Evolutionary conservation across 2,113 vertebrate genomes (phyloP).

Genomic region (Daubentonia madagascariensis): DNA sequence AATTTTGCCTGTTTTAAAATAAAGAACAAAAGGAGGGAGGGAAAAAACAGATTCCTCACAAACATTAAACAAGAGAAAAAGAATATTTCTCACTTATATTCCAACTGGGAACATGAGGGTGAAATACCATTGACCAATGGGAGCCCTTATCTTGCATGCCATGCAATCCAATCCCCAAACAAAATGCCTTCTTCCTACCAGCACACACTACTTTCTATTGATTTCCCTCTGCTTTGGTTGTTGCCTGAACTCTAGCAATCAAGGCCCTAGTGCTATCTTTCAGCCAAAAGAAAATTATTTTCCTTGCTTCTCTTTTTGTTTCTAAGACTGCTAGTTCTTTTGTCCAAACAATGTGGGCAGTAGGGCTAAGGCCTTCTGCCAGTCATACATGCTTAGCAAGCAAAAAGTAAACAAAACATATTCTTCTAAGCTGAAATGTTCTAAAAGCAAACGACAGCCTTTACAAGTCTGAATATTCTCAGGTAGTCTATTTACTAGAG

Average conservation of each 20-base stretch:
- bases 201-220: neutral
- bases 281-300: conserved; percentile 50
- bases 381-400: conserved; percentile 44
- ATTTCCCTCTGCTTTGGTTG: conserved; percentile 38
- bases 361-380: neutral
- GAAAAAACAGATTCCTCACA: neutral
- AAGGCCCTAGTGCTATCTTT: conserved; percentile 40
- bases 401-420: conserved; percentile 55
- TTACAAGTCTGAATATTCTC: conserved; percentile 30
- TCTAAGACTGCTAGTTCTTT: conserved; percentile 47
- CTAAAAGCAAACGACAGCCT: conserved; percentile 15
- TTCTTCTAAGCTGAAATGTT: conserved; percentile 40
- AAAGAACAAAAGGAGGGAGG: conserved; percentile 20
- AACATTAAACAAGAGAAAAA: neutral
- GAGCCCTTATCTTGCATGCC: neutral
- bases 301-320: conserved; percentile 53
- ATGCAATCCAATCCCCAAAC: conserved; percentile 34
- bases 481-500: neutral
- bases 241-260: conserved; percentile 29
- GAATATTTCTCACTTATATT: conserved; percentile 26
- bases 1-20: neutral
- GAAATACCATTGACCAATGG: neutral
- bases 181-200: conserved; percentile 30
- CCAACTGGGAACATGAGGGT: neutral
- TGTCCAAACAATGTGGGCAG: neutral